Evolutionary conservation across 1,140 invertebrate species (phyloP), one percentile per base, ranked within the genome.

Genomic region (Drosophila repleta): DNA sequence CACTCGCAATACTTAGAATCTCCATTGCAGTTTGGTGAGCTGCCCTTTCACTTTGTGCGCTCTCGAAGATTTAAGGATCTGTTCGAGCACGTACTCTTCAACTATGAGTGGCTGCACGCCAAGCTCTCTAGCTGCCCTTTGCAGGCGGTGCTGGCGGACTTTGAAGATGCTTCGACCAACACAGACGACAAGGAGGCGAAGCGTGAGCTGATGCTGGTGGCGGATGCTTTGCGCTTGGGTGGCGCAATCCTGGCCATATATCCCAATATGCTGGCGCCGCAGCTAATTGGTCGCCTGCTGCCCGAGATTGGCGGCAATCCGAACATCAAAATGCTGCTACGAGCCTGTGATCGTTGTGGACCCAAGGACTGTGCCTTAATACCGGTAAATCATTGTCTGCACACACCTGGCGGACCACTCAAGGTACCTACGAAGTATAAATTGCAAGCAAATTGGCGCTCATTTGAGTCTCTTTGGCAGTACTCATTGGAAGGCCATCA

Each of bases 401-500:
- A 99, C 88, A 99, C 98, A 0, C 98, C 98, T 15, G 98, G 98
- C 52, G 98, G 98, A 32, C 98, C 98, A 0, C 93, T 99, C 0
- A 99, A 99, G 93, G 96, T 97, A 91, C n/a, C n/a, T n/a, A n/a
- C n/a, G n/a, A n/a, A 3, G 35, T 53, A 64, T 18, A n/a, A n/a
- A n/a, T n/a, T n/a, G 1, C 1, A 13, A 43, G 39, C 17, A 2
- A 6, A 1, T 15, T 10, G 13, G 20, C 11, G 4, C 11, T 21
- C 10, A 45, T 5, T 20, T 3, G 11, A 35, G 11, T 37, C 6
- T 0, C 49, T 4, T 24, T 92, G 93, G 17, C 92, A 97, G 95
- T 99, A 99, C 90, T 99, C 98, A 0, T 91, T 99, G 39, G 98
- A 99, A 93, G 98, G 98, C 2, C 98, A 99, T 93, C 97, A 98